Evolutionary conservation across 2,113 vertebrate genomes (phyloP).

Genomic region (Lepus timidus): DNA sequence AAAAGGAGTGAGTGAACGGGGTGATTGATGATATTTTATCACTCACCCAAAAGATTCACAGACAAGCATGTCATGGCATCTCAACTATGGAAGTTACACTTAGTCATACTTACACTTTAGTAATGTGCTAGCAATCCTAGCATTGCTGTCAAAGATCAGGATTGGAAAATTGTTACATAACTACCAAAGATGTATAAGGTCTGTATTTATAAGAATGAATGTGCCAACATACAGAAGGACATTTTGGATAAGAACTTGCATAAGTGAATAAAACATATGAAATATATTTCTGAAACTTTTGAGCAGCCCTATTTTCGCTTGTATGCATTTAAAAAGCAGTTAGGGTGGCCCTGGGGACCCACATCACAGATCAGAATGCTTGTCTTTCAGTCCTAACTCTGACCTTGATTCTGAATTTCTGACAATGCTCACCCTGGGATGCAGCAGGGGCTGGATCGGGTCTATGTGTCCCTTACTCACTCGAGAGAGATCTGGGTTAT

Average conservation of each 20-base stretch:
- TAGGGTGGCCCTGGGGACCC: too few species aligned
- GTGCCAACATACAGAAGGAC: not conserved
- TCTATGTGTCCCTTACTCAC: too few species aligned
- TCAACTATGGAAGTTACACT: not conserved
- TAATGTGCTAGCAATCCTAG: not conserved
- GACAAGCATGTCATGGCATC: not conserved
- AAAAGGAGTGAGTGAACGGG: constrained; percentile 32
- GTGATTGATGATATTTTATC: constrained; percentile 42
- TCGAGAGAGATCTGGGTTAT: too few species aligned
- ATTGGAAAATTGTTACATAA: not conserved
- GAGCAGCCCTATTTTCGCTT: not conserved
- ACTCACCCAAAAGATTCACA: constrained; percentile 40
- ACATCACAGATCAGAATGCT: too few species aligned
- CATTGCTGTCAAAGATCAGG: not conserved
- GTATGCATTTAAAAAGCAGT: not conserved
- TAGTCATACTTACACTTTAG: not conserved
- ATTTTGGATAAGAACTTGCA: not conserved
- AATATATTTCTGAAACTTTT: not conserved
- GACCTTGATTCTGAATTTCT: too few species aligned
- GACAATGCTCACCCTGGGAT: too few species aligned
- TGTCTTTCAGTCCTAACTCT: too few species aligned
- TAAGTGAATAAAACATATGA: not conserved
- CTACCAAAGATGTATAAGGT: not conserved
- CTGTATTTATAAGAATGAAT: not conserved
- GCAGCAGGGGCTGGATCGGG: too few species aligned